Evolutionary conservation across 2,888 invertebrate species (phyloP), one percentile per base, ranked within the genome.

Genomic region (Leptodirus hochenwartii): DNA sequence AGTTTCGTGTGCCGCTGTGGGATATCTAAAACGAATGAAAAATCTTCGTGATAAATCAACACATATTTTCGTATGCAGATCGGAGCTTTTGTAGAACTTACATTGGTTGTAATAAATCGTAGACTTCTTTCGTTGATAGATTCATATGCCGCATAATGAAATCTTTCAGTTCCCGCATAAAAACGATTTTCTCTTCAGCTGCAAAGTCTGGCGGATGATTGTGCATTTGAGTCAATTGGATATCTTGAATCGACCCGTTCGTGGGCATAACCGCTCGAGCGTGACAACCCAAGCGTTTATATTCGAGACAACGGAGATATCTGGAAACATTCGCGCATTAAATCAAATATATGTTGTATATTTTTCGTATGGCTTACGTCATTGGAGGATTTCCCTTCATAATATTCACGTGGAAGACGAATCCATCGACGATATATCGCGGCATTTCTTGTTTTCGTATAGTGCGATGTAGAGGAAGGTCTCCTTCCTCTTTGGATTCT

Each of bases 401-500:
- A 32, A 52, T 52, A 43, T 54, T 54, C 16, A 53, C 53, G 35
- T 54, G 54, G 43, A 54, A 54, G 17, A 54, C 54, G 39, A 52
- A 54, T 36, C 54, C 54, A 41, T 54, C 53, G 14, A 54, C 51
- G 27, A 54, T 53, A 40, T 53, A 54, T 27, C 54, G 40, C 9
- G 54, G 53, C 50, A 51, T 53, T 38, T 51, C 47, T 13, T 44
- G 45, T 41, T 49, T 51, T 23, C 30, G 10, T 17, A n/a, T n/a
- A n/a, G n/a, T n/a, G n/a, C n/a, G n/a, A n/a, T n/a, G n/a, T n/a
- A n/a, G n/a, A n/a, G n/a, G n/a, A n/a, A n/a, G n/a, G n/a, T n/a
- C n/a, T n/a, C n/a, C n/a, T n/a, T n/a, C n/a, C n/a, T n/a, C n/a
- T n/a, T n/a, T n/a, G n/a, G n/a, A n/a, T n/a, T n/a, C n/a, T n/a